Evolutionary conservation across 2,797 vertebrate species (phyloP).

Genomic region (Pachyuromys duprasi): DNA sequence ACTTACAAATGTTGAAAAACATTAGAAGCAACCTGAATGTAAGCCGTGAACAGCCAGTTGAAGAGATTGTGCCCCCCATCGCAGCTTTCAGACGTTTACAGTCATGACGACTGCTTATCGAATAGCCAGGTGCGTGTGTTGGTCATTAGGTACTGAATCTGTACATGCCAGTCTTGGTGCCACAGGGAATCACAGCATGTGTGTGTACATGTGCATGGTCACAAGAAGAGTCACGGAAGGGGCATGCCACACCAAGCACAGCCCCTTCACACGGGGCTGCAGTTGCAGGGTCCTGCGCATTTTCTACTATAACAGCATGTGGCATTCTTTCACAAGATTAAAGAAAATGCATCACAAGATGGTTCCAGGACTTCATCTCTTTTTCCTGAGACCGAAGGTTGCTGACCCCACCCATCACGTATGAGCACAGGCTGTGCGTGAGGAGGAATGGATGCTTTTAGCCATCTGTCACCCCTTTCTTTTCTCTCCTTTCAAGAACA

Average conservation of each 20-base stretch:
- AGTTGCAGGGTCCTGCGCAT: neutral
- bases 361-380: neutral
- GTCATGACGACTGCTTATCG: rapidly evolving
- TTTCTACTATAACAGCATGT: neutral
- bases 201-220: rapidly evolving
- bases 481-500: rapidly evolving
- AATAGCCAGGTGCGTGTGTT: rapidly evolving
- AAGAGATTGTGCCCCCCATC: rapidly evolving
- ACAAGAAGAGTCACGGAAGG: neutral
- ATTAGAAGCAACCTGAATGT: neutral
- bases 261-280: neutral
- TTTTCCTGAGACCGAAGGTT: rapidly evolving
- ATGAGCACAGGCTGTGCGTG: rapidly evolving
- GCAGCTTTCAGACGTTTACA: neutral
- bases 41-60: no score
- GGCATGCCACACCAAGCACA: rapidly evolving
- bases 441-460: rapidly evolving
- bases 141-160: neutral
- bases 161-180: rapidly evolving
- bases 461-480: rapidly evolving
- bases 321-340: neutral
- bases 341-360: neutral
- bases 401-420: rapidly evolving
- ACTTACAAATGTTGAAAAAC: neutral
- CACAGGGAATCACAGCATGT: rapidly evolving